Base-by-base conservation (phyloP, 2,113 vertebrate species). In the Todiramphus chloris region DNA sequence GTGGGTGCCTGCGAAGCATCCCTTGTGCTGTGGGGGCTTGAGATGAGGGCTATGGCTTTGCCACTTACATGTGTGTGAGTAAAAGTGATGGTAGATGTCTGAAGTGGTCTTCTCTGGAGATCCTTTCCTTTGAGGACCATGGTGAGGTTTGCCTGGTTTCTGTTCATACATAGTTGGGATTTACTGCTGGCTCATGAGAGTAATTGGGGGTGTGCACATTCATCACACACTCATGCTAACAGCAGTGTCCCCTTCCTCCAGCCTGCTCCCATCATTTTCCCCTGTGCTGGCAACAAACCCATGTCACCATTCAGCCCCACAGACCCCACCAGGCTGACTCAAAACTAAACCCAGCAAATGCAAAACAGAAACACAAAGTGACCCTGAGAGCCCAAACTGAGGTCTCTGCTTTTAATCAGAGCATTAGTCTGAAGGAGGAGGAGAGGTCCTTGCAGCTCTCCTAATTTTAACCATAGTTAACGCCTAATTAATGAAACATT, bases 401-500 rank as follows among this genome's bases (percentile, higher is more conserved):
- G 73, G 58, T 11, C n/a, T 21, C 90, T 93, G 94, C n/a, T 94
- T 94, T 87, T 66, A 79, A 76, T 92, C 85, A 95, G 51, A 28
- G 68, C n/a, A 14, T 66, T 66, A 55, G 69, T 66, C 69, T 91
- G 85, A 69, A 68, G 83, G 53, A 90, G 78, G 53, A 87, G 64
- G 58, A 96, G 92, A 82, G 62, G 50, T 94, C 58, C 69, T 93
- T 69, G 41, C 58, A 91, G 53, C 50, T 60, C 37, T 95, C 89
- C 80, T 92, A 95, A 95, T 96, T 96, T 94, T 93, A 95, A 93
- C 91, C 69, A 87, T 73, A 84, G 90, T 96, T 95, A 95, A 91
- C 3, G 37, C 77, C 90, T 91, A 96, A 96, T 96, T 96, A 95
- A 96, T 96, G 94, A 96, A 96, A 96, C 89, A 84, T 96, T 96